These are phyloP conservation scores for Agrotis ipsilon DNA, from an alignment of 2,888 invertebrate species.

Conservation along the genomic window DNA sequence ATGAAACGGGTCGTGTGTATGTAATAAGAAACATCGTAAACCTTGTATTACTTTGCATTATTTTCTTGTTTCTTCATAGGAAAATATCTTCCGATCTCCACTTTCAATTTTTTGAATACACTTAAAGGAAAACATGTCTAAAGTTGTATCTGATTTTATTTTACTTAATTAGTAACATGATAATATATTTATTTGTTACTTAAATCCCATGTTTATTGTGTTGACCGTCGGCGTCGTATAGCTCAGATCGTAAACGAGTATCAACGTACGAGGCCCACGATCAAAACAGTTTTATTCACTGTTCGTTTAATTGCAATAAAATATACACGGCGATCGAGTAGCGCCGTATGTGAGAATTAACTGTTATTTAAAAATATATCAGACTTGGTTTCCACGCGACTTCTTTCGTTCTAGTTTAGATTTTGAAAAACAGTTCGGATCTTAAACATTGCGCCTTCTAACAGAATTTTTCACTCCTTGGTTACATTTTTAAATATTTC, in stretches of 20 bases:
- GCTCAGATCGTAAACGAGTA: conserved; percentile 50
- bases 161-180: conserved; percentile 39
- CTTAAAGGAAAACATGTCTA: neutral
- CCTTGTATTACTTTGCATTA: conserved; percentile 11
- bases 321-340: conserved; percentile 15
- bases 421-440: too few species aligned
- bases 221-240: conserved; percentile 8
- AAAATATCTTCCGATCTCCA: neutral
- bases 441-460: too few species aligned
- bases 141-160: conserved; percentile 28
- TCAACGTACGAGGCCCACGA: conserved; percentile 39
- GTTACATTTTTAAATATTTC: too few species aligned
- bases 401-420: too few species aligned
- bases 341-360: conserved; percentile 4
- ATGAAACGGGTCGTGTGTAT: neutral
- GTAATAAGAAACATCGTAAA: conserved; percentile 10
- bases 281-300: conserved; percentile 51
- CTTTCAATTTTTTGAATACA: neutral
- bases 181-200: conserved; percentile 35
- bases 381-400: neutral
- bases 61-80: neutral
- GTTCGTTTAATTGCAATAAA: conserved; percentile 50
- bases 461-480: too few species aligned
- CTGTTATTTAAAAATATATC: conserved; percentile 20
- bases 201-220: conserved; percentile 26